These are phyloP conservation scores for Uromys caudimaculatus DNA, from an alignment of 2,797 vertebrate genomes.

Conservation along the genomic window DNA sequence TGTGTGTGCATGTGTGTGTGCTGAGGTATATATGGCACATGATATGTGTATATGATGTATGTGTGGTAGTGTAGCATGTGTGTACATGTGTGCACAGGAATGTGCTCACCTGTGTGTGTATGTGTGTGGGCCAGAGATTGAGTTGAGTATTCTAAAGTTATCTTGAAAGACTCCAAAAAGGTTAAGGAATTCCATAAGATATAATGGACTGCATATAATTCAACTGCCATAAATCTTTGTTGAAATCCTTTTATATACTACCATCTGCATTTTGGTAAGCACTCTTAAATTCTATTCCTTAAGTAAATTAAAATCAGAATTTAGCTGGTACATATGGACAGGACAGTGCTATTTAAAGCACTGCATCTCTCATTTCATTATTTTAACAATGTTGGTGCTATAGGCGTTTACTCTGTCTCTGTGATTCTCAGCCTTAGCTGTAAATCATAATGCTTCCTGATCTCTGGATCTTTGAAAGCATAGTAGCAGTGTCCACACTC, in stretches of 20 bases:
- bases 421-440: background rate
- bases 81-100: background rate
- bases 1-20: background rate
- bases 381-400: background rate
- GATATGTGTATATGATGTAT: background rate
- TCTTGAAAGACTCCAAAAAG: background rate
- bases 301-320: background rate
- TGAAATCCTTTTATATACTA: background rate
- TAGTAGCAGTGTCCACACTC: background rate
- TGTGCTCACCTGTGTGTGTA: background rate
- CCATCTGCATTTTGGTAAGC: background rate
- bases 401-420: background rate
- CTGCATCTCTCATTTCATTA: background rate
- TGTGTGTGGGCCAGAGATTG: background rate
- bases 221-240: background rate
- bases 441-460: background rate
- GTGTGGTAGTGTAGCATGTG: background rate
- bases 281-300: background rate
- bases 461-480: background rate
- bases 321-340: background rate
- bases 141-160: background rate
- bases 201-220: accelerated
- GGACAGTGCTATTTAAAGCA: background rate
- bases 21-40: background rate
- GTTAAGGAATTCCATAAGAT: background rate